A percentile compares a stretch with the other conserved stretches of the same genome.
Evolutionary conservation across 2,113 vertebrate species (phyloP).

Genomic region (Stegastes partitus): DNA sequence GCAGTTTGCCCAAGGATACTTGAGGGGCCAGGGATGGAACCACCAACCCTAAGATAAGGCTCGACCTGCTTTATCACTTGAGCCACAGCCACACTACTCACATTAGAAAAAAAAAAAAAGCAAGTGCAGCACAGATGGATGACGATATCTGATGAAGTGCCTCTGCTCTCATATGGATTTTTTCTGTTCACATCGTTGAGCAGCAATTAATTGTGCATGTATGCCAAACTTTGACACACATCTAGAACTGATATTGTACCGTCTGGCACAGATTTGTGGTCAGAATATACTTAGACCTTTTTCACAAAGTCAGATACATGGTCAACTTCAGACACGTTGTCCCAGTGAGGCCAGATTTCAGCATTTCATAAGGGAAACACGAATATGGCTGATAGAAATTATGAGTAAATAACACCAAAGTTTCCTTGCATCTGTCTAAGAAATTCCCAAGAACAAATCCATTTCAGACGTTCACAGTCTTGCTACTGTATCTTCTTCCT

Average conservation of each 20-base stretch:
- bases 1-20: no score
- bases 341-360: not conserved
- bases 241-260: not conserved
- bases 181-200: not conserved
- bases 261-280: not conserved
- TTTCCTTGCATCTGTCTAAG: not conserved
- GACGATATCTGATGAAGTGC: not conserved
- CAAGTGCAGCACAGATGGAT: not conserved
- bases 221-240: not conserved
- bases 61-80: no score
- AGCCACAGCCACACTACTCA: no score
- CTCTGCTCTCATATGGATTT: not conserved
- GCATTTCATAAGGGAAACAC: not conserved
- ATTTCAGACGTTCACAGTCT: constrained; percentile 5
- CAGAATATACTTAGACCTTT: not conserved
- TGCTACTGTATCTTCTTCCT: not conserved
- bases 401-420: no score
- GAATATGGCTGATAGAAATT: not conserved
- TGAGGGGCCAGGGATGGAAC: no score
- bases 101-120: no score
- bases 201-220: not conserved
- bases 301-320: not conserved
- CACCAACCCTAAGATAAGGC: no score
- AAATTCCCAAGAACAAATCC: not conserved
- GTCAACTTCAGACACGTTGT: not conserved